Base-by-base conservation (phyloP, 1,140 invertebrate genomes). In the Drosophila pallidifrons region DNA sequence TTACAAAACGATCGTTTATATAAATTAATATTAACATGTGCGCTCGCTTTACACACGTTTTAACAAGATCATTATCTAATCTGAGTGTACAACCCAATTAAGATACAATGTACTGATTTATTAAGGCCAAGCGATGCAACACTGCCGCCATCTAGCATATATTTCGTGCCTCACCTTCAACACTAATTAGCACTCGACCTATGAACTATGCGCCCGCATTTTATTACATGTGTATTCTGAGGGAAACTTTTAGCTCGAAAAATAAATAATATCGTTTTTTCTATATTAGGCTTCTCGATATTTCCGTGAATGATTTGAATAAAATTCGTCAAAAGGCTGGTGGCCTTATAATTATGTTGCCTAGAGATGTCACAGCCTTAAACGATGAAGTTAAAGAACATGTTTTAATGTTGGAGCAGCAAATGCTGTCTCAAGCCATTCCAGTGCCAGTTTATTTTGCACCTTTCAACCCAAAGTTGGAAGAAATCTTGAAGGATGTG, bases 381-480 rank as follows among this genome's bases (percentile, higher is more conserved):
- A 93, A 94, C 85, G 61, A 91, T 8, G 95, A 97, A 59, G 95
- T 97, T 35, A 96, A 95, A 91, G 94, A 97, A 95, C 95, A 97
- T 82, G 95, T 99, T 64, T 94, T 96, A 83, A 93, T 96, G 25
- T 89, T 99, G 51, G 98, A 99, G 93, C 94, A 96, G 91, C 95
- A 95, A 4, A 96, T 99, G 94, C 91, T 97, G 16, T 94, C 95
- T 25, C 96, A 98, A 81, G 96, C 98, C 81, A 95, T 96, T 11
- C 93, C 94, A 20, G 95, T 98, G 63, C 98, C 98, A 5, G 96
- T 99, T 11, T 99, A 99, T 93, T 98, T 99, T 92, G 95, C 96
- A 1, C 91, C 94, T 15, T 96, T 97, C 94, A 95, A 95, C 63
- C 93, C 93, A 3, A 94, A 97, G 75, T 93, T 99, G 35, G 94